phyloP scores from a whole-genome alignment of 1,140 invertebrate genomes.

The Leptinotarsa undecemlineata region DNA sequence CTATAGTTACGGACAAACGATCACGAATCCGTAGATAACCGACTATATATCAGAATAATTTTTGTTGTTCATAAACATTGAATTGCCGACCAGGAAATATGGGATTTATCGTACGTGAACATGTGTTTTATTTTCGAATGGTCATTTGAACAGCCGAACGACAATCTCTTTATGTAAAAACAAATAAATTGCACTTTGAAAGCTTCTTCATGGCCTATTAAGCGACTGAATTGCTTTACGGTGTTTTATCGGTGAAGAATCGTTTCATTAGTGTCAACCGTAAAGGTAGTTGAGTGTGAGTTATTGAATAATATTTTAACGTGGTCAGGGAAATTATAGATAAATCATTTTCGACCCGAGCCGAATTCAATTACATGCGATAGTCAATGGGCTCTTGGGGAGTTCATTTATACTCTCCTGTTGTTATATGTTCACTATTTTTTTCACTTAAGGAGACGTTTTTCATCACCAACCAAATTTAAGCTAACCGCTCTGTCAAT shows the following conservation, averaged over 20 bases:
- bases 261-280: not conserved
- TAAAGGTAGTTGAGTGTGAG: not conserved
- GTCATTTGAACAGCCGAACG: not conserved
- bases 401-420: no score
- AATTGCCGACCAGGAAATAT: not conserved
- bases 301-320: not conserved
- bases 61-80: not conserved
- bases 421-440: no score
- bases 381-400: no score
- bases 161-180: not conserved
- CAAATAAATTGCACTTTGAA: constrained; percentile 1
- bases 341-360: no score
- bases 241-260: not conserved
- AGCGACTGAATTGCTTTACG: not conserved
- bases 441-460: no score
- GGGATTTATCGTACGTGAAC: not conserved
- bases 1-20: not conserved
- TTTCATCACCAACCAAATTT: no score
- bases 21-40: not conserved
- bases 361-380: no score
- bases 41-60: constrained; percentile 4
- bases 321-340: no score
- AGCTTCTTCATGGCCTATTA: not conserved
- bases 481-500: no score
- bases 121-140: not conserved